Conservation (phyloP, 1,140 invertebrate genomes). For the Arctopsyche grandis region DNA sequence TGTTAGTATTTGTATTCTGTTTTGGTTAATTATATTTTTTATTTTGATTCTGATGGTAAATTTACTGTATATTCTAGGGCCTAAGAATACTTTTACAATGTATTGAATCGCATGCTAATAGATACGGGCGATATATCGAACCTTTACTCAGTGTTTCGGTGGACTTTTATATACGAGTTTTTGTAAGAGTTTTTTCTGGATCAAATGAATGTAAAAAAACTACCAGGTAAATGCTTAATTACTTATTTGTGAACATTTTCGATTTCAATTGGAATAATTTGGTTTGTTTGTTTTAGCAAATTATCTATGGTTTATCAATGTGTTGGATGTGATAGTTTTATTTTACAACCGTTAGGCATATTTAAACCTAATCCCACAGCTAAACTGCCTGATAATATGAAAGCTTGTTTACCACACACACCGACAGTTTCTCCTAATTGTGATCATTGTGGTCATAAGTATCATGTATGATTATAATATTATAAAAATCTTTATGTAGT, state of each 20-base stretch:
- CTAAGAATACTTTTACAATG: slow-evolving; percentile 91
- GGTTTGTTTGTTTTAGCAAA: slow-evolving; percentile 70
- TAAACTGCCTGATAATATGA: slow-evolving; percentile 69
- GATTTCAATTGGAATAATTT: slow-evolving; percentile 15
- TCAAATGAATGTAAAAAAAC: slow-evolving; percentile 86
- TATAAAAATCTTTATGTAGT: slow-evolving; percentile 12
- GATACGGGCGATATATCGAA: slow-evolving; percentile 92
- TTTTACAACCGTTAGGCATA: slow-evolving; percentile 80
- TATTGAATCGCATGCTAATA: slow-evolving; percentile 90
- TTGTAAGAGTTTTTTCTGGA: slow-evolving; percentile 86
- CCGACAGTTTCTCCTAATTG: slow-evolving; percentile 77
- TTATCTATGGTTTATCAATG: slow-evolving; percentile 90
- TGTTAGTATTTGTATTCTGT: slow-evolving; percentile 63
- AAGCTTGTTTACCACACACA: slow-evolving; percentile 73
- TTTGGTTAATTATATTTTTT: not conserved
- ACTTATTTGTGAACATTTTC: slow-evolving; percentile 3
- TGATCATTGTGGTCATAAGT: slow-evolving; percentile 77
- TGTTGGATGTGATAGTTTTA: slow-evolving; percentile 83
- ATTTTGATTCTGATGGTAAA: not conserved
- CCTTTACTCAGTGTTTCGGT: slow-evolving; percentile 92
- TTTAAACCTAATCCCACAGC: slow-evolving; percentile 68
- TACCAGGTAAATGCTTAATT: slow-evolving; percentile 68
- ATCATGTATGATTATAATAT: slow-evolving; percentile 78
- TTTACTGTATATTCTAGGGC: slow-evolving; percentile 68
- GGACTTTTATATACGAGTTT: slow-evolving; percentile 97